Evolutionary conservation across 2,797 vertebrate species (phyloP).

Genomic region (Hephaestus fuliginosus): DNA sequence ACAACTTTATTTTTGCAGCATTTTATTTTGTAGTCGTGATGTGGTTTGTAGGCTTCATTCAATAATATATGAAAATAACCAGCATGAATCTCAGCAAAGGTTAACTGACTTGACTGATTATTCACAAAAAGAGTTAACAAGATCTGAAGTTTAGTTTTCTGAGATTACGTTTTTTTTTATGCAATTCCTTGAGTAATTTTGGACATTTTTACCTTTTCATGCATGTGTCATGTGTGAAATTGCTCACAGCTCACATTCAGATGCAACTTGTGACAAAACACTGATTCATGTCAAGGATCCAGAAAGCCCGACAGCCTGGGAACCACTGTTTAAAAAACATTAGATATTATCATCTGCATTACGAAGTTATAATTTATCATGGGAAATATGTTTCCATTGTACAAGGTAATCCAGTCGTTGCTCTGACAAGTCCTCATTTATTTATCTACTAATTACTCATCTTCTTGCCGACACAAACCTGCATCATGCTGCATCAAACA

Average conservation of each 20-base stretch:
- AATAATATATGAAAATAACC: neutral
- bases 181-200: neutral
- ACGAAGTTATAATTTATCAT: neutral
- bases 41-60: neutral
- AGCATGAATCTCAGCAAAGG: too few relatives aligned
- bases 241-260: neutral
- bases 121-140: neutral
- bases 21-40: neutral
- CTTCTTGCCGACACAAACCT: slow-evolving; percentile 31
- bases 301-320: neutral
- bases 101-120: too few relatives aligned
- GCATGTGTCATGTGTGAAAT: neutral
- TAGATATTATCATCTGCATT: neutral
- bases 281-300: neutral
- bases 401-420: slow-evolving; percentile 21
- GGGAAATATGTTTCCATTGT: slow-evolving; percentile 16
- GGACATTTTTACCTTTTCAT: too few relatives aligned
- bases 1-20: neutral
- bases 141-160: neutral
- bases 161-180: too few relatives aligned
- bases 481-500: neutral
- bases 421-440: slow-evolving; percentile 17
- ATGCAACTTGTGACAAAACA: neutral
- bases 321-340: neutral
- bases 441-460: slow-evolving; percentile 8